Base-by-base conservation (phyloP, 2,113 vertebrate species). In the Phylloscopus trochiloides region DNA sequence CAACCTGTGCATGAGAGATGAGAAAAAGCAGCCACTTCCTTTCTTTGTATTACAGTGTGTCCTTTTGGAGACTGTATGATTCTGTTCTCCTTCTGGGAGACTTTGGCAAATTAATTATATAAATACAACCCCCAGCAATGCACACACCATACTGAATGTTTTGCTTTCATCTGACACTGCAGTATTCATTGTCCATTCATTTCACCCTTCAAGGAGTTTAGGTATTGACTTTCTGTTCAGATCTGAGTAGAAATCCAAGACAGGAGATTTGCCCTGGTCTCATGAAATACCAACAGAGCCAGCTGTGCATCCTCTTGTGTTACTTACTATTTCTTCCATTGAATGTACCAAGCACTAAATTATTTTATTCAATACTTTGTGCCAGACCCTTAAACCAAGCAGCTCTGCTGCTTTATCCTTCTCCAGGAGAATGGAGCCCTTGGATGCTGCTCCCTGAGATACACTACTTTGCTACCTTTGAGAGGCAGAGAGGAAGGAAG, bases 1-100 rank as follows among this genome's bases (percentile, higher is more conserved):
- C 10, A 9, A 2, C 16, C 12, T 18, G 1, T 47, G 9, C 12
- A 8, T 18, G 26, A 90, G 59, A 51, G 1, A 7, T 3, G 5
- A 86, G 34, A 72, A 48, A 7, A 61, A 20, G 5, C 21, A 86
- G 9, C 2, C 3, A 9, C 15, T 71, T 57, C 42, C 45, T 32
- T 61, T 32, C 19, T 87, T 38, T 84, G 16, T 38, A 19, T 14
- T 83, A 21, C 9, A 11, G 2, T 34, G 8, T 6, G 19, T 34
- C 5, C 12, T 68, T 76, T 43, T 50, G 17, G n/a, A 50, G 7
- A 43, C 14, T 52, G 47, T 36, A 47, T 32, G 10, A 47, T 66
- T 85, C 17, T 3, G 0, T 31, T 78, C 20, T 19, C 10, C 11
- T 54, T 77, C 38, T 25, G 15, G 12, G 31, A 86, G 24, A 47